A percentile compares a stretch with the other conserved stretches of the same genome.
These are phyloP conservation scores for Capitella teleta DNA, from an alignment of 1,140 invertebrate genomes.

Conservation along the genomic window DNA sequence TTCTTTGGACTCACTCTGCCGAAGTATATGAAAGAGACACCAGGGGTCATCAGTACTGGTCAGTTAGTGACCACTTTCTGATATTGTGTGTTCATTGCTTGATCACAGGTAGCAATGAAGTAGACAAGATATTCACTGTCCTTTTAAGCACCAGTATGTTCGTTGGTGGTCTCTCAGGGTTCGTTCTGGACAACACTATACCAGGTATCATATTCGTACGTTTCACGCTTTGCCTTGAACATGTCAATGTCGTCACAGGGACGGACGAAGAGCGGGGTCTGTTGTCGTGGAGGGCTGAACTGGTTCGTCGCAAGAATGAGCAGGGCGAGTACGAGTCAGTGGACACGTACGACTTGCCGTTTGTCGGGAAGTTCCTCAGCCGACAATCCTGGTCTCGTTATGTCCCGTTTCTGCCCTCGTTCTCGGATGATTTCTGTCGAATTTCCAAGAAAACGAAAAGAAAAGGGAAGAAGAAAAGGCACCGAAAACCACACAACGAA, in stretches of 20 bases:
- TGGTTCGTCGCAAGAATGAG: not conserved
- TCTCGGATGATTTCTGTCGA: not conserved
- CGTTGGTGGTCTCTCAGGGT: slow-evolving; percentile 28
- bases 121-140: slow-evolving; percentile 25
- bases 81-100: not conserved
- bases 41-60: slow-evolving; percentile 55
- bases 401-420: slow-evolving; percentile 5
- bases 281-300: not conserved
- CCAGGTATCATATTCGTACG: slow-evolving; percentile 22
- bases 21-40: slow-evolving; percentile 42
- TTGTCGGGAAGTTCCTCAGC: not conserved
- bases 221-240: not conserved
- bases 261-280: slow-evolving; percentile 8
- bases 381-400: slow-evolving; percentile 4
- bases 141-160: slow-evolving; percentile 30
- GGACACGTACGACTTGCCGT: slow-evolving; percentile 4
- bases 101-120: slow-evolving; percentile 17
- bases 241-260: not conserved
- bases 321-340: not conserved
- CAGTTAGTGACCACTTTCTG: not conserved
- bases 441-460: too few relatives aligned
- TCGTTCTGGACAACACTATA: slow-evolving; percentile 29
- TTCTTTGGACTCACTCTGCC: slow-evolving; percentile 13
- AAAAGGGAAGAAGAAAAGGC: too few relatives aligned
- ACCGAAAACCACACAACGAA: too few relatives aligned